Conservation (phyloP, 1,140 invertebrate genomes). For the Plodia interpunctella region DNA sequence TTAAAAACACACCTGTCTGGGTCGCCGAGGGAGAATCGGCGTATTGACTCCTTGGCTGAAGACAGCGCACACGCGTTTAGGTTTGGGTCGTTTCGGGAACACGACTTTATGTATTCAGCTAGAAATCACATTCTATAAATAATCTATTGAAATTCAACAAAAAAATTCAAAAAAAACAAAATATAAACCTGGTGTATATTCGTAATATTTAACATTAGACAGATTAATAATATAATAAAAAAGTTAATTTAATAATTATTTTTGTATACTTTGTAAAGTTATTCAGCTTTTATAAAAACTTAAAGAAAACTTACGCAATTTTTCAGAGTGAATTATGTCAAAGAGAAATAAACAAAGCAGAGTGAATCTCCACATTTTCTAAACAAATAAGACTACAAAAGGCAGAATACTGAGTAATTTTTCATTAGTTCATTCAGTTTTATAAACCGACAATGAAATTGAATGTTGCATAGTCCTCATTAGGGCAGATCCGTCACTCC, state of each 20-base stretch:
- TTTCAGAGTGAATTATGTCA: conserved; percentile 17
- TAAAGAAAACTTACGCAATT: conserved; percentile 25
- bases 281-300: too few relatives aligned
- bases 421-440: conserved; percentile 11
- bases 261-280: too few relatives aligned
- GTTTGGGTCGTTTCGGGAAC: conserved; percentile 44
- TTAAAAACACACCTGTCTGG: conserved; percentile 1
- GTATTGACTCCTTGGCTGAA: conserved; percentile 33
- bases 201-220: too few relatives aligned
- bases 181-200: too few relatives aligned
- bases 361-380: conserved; percentile 22
- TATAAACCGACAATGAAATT: conserved; percentile 39
- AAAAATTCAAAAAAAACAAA: too few relatives aligned
- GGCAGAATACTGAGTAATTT: conserved; percentile 3
- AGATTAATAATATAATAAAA: too few relatives aligned
- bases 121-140: conserved; percentile 13
- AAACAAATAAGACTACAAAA: conserved; percentile 9
- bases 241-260: neutral
- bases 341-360: conserved; percentile 17
- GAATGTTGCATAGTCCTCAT: conserved; percentile 27
- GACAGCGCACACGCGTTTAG: conserved; percentile 44
- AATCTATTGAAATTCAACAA: too few relatives aligned
- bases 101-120: conserved; percentile 44
- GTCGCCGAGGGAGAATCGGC: conserved; percentile 38
- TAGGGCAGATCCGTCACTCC: conserved; percentile 23